Evolutionary conservation across 2,888 invertebrate species (phyloP), one percentile per base, ranked within the genome.

Genomic region (Dexiosoma caninum): DNA sequence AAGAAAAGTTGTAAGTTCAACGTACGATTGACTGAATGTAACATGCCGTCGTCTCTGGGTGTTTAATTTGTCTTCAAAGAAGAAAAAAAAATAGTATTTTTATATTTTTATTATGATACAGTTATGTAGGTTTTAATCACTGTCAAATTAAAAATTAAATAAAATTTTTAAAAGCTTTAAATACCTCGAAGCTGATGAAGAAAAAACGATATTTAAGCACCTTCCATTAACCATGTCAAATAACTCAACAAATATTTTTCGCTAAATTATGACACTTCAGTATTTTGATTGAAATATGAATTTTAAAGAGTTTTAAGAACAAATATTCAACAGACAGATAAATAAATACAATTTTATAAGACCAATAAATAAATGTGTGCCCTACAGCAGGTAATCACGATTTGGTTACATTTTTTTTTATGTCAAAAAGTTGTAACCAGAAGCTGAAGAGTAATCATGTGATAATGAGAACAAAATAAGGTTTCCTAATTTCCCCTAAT

Each of bases 201-300:
- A 9, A 12, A 5, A 37, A 37, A 27, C 49, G 44, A 46, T 59
- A 51, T 55, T 62, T 55, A 49, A 53, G 19, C 44, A 75, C 70
- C 30, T 66, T 66, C 59, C 79, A 79, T 57, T 70, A 46, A 2
- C 49, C 27, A 59, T 70, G 79, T 75, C 79, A 75, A 70, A 70
- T 23, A 59, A 5, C 4, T 55, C 19, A 32, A 40, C 16, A 67
- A 51, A 32, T 27, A 49, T 14, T 30, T 59, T 42, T 53, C 12
- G 40, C 37, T 57, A 42, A 23, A 64, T 75, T 64, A 51, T 59
- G 66, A 66, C 70, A 70, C 70, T 53, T 70, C 4, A 60, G 12
- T 8, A 59, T 21, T 75, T 66, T 51, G 59, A 51, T 74, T 69
- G 42, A 74, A 64, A 53, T 51, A 53, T 49, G 21, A 67, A 60